These are phyloP conservation scores for Toxostoma redivivum DNA, from an alignment of 2,113 vertebrate species.

Conservation along the genomic window DNA sequence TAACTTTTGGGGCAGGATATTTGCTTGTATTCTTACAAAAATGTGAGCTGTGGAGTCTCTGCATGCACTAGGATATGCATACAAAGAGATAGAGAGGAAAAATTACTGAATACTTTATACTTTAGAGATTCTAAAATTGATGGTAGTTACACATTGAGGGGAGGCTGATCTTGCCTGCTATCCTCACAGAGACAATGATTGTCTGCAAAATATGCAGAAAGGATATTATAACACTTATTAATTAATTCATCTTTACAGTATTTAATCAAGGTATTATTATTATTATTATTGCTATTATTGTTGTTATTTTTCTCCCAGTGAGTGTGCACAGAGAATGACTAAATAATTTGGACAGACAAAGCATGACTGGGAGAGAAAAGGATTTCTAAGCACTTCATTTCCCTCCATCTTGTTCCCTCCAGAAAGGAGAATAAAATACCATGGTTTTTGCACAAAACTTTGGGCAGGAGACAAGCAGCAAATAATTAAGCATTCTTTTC, in stretches of 20 bases:
- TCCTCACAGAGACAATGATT: background rate
- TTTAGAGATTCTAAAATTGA: background rate
- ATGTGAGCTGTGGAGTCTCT: background rate
- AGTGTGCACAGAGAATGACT: constrained; percentile 1
- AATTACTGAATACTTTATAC: background rate
- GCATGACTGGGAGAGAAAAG: background rate
- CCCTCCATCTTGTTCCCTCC: background rate
- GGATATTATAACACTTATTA: background rate
- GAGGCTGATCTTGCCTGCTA: background rate
- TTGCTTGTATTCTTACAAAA: background rate
- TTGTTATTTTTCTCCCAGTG: constrained; percentile 7
- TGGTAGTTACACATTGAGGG: background rate
- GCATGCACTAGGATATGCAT: background rate
- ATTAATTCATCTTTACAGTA: constrained; percentile 20
- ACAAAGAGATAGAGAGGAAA: background rate
- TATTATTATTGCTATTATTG: background rate
- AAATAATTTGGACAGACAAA: background rate
- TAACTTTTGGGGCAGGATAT: background rate
- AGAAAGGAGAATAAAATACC: background rate
- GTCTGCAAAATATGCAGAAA: background rate
- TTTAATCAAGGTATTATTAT: background rate
- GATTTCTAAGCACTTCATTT: background rate
- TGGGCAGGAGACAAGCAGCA: background rate
- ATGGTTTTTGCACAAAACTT: background rate
- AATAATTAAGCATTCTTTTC: background rate